A percentile compares a stretch with the other conserved stretches of the same genome.
Conservation (phyloP, 1,140 invertebrate species). For the Drosophila tsacasi region DNA sequence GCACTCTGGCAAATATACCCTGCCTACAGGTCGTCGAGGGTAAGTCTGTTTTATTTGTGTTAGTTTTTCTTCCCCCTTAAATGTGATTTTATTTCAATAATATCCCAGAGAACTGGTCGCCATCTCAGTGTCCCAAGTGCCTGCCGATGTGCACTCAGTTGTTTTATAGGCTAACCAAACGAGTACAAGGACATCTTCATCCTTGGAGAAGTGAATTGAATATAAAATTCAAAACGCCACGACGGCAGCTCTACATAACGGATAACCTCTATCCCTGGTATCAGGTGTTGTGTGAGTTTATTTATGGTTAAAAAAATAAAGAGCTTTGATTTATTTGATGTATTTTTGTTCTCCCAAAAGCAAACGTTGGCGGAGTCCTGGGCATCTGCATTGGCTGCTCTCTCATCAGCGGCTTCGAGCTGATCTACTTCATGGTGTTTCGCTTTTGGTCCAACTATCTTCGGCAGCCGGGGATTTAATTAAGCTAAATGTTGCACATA, state of each 20-base stretch:
- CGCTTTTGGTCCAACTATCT: slow-evolving; percentile 63
- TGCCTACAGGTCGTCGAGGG: slow-evolving; percentile 41
- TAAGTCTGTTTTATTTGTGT: neutral
- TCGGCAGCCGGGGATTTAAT: slow-evolving; percentile 35
- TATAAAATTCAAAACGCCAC: slow-evolving; percentile 19
- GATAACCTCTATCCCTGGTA: slow-evolving; percentile 42
- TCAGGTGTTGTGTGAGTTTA: slow-evolving; percentile 43
- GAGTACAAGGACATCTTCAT: slow-evolving; percentile 36
- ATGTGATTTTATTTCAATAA: neutral
- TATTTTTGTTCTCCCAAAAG: slow-evolving; percentile 7
- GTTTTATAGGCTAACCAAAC: slow-evolving; percentile 28
- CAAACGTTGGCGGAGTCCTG: slow-evolving; percentile 62
- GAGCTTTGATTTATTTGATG: slow-evolving; percentile 1
- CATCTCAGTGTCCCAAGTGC: slow-evolving; percentile 29
- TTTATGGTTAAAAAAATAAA: neutral
- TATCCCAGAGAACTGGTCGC: slow-evolving; percentile 39
- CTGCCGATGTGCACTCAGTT: slow-evolving; percentile 40
- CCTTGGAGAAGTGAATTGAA: slow-evolving; percentile 33
- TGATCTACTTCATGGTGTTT: slow-evolving; percentile 66
- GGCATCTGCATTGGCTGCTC: slow-evolving; percentile 73
- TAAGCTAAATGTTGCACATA: slow-evolving; percentile 61
- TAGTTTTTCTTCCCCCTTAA: neutral
- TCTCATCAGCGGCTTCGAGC: slow-evolving; percentile 67
- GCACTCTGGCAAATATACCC: slow-evolving; percentile 27
- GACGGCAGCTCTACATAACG: slow-evolving; percentile 15